Percentiles rank a stretch among this genome's conserved stretches.
Evolutionary conservation across 53 echinoderm and acorn worm genomes (phyloP).

Genomic region (Paracentrotus lividus): DNA sequence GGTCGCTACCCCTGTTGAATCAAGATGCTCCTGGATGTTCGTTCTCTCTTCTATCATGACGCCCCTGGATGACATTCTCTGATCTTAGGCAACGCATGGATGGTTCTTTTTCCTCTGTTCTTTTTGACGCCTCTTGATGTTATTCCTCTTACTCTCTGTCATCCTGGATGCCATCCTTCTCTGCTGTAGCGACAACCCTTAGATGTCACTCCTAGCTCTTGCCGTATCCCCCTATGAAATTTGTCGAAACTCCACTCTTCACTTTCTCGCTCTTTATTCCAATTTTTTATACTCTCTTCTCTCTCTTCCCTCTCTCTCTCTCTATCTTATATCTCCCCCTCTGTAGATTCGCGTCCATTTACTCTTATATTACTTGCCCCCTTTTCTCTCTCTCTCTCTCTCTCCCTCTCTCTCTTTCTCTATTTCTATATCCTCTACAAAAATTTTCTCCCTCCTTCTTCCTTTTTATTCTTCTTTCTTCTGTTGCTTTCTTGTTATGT

Average conservation of each 20-base stretch:
- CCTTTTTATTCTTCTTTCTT: neutral
- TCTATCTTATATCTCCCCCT: neutral
- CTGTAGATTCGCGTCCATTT: neutral
- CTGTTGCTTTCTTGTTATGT: too few species aligned
- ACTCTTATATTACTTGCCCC: neutral
- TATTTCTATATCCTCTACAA: neutral
- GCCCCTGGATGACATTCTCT: too few species aligned
- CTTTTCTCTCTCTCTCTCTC: neutral
- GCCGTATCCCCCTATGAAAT: neutral
- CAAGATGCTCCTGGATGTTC: too few species aligned
- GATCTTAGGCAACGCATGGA: too few species aligned
- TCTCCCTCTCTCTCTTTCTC: neutral
- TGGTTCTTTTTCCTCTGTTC: too few species aligned
- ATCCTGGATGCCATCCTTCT: too few species aligned
- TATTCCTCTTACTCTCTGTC: too few species aligned
- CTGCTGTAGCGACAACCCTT: too few species aligned
- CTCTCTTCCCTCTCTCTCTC: neutral
- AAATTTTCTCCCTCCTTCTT: neutral
- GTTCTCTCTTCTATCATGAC: too few species aligned
- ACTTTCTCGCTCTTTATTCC: neutral
- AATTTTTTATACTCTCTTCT: neutral
- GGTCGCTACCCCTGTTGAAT: too few species aligned
- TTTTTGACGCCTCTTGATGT: too few species aligned
- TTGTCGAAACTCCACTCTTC: too few species aligned
- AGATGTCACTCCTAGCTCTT: slow-evolving; percentile 3